These are phyloP conservation scores for Phymastichus coffea DNA, from an alignment of 1,140 invertebrate species.

Conservation along the genomic window DNA sequence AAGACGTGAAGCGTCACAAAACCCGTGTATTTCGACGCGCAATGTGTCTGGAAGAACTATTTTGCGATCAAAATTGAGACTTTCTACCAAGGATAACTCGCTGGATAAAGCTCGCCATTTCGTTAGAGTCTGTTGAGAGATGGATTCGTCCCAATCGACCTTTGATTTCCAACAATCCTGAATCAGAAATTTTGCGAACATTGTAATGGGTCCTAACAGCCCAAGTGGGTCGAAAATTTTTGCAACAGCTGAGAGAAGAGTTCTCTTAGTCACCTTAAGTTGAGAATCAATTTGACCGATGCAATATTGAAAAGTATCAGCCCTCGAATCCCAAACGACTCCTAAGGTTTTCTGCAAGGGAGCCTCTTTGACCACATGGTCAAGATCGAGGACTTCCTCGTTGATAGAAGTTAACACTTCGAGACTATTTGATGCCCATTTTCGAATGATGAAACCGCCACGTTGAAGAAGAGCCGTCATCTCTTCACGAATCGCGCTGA, in stretches of 20 bases:
- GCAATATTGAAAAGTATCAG: too few species aligned
- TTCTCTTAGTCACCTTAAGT: background rate
- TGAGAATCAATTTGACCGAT: background rate
- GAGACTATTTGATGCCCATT: too few species aligned
- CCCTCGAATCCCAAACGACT: too few species aligned
- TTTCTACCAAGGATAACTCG: background rate
- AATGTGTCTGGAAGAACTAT: background rate
- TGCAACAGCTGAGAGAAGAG: conserved; percentile 5
- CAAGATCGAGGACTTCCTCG: background rate
- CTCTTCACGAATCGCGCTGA: too few species aligned
- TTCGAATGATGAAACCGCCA: too few species aligned
- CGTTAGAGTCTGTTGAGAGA: background rate
- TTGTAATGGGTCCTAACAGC: conserved; percentile 6
- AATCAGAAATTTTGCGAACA: conserved; percentile 14
- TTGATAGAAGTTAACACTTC: too few species aligned
- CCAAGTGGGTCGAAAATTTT: conserved; percentile 23
- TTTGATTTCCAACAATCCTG: conserved; percentile 5
- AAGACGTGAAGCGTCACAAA: background rate
- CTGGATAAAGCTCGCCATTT: background rate
- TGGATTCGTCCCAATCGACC: conserved; percentile 20
- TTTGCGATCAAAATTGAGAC: background rate
- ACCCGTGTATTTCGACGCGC: conserved; percentile 1
- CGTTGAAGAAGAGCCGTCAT: too few species aligned
- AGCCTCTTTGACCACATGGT: background rate
- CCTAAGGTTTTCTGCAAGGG: too few species aligned